Base-by-base conservation (phyloP, 2,797 vertebrate species). In the Sparus aurata region DNA sequence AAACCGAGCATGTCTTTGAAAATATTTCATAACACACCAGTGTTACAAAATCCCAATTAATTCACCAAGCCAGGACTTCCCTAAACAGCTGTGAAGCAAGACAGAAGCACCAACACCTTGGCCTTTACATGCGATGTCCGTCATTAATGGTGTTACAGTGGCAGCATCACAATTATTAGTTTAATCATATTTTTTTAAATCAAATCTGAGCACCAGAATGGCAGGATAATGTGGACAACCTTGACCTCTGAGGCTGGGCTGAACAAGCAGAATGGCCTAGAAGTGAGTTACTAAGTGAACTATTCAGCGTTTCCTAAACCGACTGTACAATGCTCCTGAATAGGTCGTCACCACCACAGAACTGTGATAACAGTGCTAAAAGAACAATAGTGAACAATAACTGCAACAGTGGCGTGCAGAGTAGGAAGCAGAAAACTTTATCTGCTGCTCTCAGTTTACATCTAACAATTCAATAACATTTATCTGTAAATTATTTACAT, bases 251-350 rank as follows among this genome's bases (percentile, higher is more conserved):
- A 89, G 69, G 82, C 86, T 85, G 76, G 25, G 67, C 84, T 75
- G 71, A 90, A 94, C 87, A 87, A 80, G 73, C 83, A 82, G 92
- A 94, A 90, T 45, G 75, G 69, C 63, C 93, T 90, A 88, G 92
- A 95, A 92, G 85, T 73, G 79, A 90, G 89, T 84, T 78, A 72
- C 73, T 69, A 79, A 68, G 73, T 74, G 76, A 85, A 85, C 84
- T 54, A 80, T 53, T 91, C 86, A 90, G 83, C 85, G 63, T 73
- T 84, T 77, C 53, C 67, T 58, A 75, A 78, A 87, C 75, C 0
- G 3, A 81, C 72, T 78, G 83, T 85, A 80, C 85, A 81, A 82
- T 65, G 65, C 61, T 63, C 61, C 77, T 90, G 86, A 92, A 88
- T 81, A 72, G 87, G 75, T 80, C 5, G 13, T 82, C 74, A 8